Evolutionary conservation across 2,797 vertebrate genomes (phyloP).

Genomic region (Perodicticus potto): DNA sequence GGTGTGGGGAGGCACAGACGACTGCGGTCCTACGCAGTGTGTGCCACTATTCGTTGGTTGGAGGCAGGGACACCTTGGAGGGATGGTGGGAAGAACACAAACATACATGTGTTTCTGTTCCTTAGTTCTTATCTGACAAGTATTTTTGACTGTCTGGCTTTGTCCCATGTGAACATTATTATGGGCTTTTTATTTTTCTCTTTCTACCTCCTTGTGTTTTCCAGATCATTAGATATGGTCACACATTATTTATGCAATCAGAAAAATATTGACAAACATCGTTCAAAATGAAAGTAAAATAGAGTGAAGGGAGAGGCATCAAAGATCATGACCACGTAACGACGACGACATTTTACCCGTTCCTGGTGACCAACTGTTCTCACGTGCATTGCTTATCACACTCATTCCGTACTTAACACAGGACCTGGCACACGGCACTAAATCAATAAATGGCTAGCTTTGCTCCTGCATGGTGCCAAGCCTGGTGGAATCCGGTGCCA

Average conservation of each 20-base stretch:
- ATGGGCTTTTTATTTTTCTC: not conserved
- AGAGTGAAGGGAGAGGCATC: not conserved
- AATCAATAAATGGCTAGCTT: not conserved
- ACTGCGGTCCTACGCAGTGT: not conserved
- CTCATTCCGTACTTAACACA: not conserved
- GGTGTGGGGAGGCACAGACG: not conserved
- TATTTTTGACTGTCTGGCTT: not conserved
- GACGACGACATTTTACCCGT: not conserved
- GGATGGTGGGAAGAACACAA: not conserved
- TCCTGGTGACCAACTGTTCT: not conserved
- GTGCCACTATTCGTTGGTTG: not conserved
- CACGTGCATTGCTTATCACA: not conserved
- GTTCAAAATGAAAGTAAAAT: slow-evolving; percentile 51
- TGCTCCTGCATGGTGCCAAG: not conserved
- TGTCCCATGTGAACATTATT: not conserved
- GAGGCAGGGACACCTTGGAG: not conserved
- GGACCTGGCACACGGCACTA: not conserved
- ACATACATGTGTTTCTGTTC: not conserved
- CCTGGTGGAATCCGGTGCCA: slow-evolving; percentile 25
- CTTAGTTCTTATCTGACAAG: not conserved
- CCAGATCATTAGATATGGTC: not conserved
- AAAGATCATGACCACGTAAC: not conserved
- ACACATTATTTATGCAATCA: slow-evolving; percentile 32
- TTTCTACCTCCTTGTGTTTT: slow-evolving; percentile 3
- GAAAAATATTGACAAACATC: not conserved